phyloP scores from a whole-genome alignment of 1,140 invertebrate species.

The Temnothorax nylanderi region DNA sequence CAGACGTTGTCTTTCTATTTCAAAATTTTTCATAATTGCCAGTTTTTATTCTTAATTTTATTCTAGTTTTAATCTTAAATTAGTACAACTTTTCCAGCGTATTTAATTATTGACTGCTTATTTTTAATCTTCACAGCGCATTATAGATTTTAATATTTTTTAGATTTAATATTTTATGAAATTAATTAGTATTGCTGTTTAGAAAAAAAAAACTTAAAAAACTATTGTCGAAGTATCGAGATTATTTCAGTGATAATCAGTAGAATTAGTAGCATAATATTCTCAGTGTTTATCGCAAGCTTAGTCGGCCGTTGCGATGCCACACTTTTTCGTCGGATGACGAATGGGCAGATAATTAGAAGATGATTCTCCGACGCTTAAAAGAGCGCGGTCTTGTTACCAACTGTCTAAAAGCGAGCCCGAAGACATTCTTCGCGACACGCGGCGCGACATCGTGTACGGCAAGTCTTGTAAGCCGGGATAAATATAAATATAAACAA shows the following conservation, averaged over 20 bases:
- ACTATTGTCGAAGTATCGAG: neutral
- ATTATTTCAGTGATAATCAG: neutral
- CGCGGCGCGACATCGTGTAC: conserved; percentile 66
- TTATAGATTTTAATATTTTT: neutral
- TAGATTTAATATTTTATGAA: neutral
- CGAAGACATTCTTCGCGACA: conserved; percentile 72
- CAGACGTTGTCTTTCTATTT: neutral
- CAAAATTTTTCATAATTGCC: neutral
- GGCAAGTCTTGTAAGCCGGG: conserved; percentile 65
- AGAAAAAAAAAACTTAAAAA: neutral
- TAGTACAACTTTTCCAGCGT: neutral
- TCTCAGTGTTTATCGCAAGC: neutral
- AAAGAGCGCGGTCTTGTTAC: conserved; percentile 70
- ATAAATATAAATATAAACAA: conserved; percentile 81
- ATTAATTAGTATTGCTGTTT: neutral
- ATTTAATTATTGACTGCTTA: neutral
- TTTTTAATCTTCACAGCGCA: neutral
- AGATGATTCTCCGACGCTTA: conserved; percentile 76
- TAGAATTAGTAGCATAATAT: neutral
- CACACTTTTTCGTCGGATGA: conserved; percentile 75
- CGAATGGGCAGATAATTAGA: conserved; percentile 81
- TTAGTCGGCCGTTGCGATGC: conserved; percentile 33
- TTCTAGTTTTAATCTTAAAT: neutral
- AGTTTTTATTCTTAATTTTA: neutral
- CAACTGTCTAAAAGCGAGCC: conserved; percentile 70